Evolutionary conservation across 2,797 vertebrate genomes (phyloP), one percentile per base, ranked within the genome.

Genomic region (Falco biarmicus): DNA sequence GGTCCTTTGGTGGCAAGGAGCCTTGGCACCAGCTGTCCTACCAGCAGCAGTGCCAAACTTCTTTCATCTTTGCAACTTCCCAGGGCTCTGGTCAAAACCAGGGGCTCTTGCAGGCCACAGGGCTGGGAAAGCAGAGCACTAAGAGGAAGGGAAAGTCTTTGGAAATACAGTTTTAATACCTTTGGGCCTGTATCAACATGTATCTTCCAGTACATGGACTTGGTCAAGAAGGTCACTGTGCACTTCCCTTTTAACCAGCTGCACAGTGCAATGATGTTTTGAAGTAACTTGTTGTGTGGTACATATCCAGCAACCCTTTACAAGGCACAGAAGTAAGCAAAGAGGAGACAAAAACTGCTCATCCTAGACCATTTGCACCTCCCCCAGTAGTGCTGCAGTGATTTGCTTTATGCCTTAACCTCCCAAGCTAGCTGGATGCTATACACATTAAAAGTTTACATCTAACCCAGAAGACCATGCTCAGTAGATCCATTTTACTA

Each of bases 221-320:
- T 66, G 31, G 3, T 61, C 65, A 80, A 31, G 41, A 61, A 3
- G 5, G 24, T 83, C 53, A 51, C 45, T 29, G 31, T 12, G 32
- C 21, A 18, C 29, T 56, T 66, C 57, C 39, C 20, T 54, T 85
- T 76, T 61, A 84, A 79, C 2, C 39, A 90, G 13, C 19, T 65
- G 31, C 59, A 47, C 0, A 0, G 39, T n/a, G 13, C 2, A 0
- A 63, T 18, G 28, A 66, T 8, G 66, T 47, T 93, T 24, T 66
- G 37, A 85, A 87, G 32, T 37, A 90, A 66, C 9, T 3, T 69
- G 20, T 9, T 20, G 9, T 17, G 19, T 4, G 3, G 56, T 15
- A 81, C 6, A 6, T 34, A 57, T n/a, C 47, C 10, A 5, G 32
- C 43, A 87, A 61, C 10, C 14, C 17, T 48, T 77, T 73, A 70